Base-by-base conservation (phyloP, 2,888 invertebrate species). In the Rutpela maculata region DNA sequence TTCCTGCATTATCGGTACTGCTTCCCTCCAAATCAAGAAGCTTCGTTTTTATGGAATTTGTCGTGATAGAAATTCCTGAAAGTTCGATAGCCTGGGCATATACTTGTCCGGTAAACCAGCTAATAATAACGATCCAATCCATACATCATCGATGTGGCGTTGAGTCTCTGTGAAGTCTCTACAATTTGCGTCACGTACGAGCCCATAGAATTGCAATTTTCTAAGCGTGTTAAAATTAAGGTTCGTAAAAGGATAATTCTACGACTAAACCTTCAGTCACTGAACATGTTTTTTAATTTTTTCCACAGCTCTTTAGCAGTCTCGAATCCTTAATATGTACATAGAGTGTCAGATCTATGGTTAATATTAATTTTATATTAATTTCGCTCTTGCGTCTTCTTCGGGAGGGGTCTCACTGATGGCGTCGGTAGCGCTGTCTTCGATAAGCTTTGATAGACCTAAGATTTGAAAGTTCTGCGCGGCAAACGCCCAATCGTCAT, bases 31-130 rank as follows among this genome's bases (percentile, higher is more conserved):
- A 76, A 57, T 82, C 78, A 15, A 81, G 43, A 31, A 85, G 77
- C 74, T 84, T 86, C 10, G 82, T 78, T 70, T 85, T 85, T 11
- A 85, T 84, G n/a, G 78, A 10, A 75, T 85, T 84, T 3, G 80
- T 60, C 0, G 81, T 84, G 15, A 84, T 81, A 10, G n/a, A 17
- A 11, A 82, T 81, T 19, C 83, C 82, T 0, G 82, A 80, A 80
- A 82, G 78, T 74, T 85, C 83, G 9, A 84, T 82, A n/a, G 80
- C 84, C 80, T 81, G 19, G 81, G 81, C 26, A 38, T 55, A 60
- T 65, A 83, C 60, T 78, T 77, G 17, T 83, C 84, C 56, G 78
- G 79, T 75, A 79, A 78, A 59, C 80, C 84, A 19, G 84, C 82
- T 50, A n/a, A n/a, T n/a, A n/a, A n/a, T n/a, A n/a, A n/a, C n/a